Evolutionary conservation across 2,113 vertebrate species (phyloP), one percentile per base, ranked within the genome.

Genomic region (Erpornis zantholeuca): DNA sequence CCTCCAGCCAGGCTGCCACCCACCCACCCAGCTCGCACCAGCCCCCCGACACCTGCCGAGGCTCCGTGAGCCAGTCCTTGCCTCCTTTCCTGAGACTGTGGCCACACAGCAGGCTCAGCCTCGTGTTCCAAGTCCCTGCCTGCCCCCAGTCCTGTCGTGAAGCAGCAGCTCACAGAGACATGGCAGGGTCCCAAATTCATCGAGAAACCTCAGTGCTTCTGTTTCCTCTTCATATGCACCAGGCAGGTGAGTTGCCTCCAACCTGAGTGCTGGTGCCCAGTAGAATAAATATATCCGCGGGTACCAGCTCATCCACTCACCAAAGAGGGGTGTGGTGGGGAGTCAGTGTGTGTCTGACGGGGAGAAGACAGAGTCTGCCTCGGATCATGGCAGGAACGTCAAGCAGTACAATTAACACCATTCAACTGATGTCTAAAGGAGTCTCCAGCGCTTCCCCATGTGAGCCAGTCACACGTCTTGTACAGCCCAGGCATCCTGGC

Each of bases 401-500:
- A 98, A 98, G 98, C 98, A 97, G 98, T 98, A 98, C 98, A 98
- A 98, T 84, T 92, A 97, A 98, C 97, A 99, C 99, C 99, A 99
- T 99, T 99, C 98, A 99, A 99, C 99, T 99, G 99, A 99, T 99
- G 99, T 98, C 98, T 98, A 98, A 98, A 98, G 98, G 98, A 98
- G 98, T 97, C 97, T 98, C 95, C 98, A 95, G 98, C 96, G 56
- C 97, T 96, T 98, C 98, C 98, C 98, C 98, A 98, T 98, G 98
- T 98, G 99, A 99, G 98, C 99, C 99, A 98, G 98, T 99, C 99
- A 99, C 98, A 98, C 98, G 98, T 98, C 98, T 98, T 88, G 97
- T 97, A 97, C 96, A 98, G 98, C 97, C 98, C 98, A 98, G 98
- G 98, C 97, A 97, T 98, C 97, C 98, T 71, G 94, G 98, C 96